Evolutionary conservation across 2,888 invertebrate genomes (phyloP).

Genomic region (Ferrisia virgata): DNA sequence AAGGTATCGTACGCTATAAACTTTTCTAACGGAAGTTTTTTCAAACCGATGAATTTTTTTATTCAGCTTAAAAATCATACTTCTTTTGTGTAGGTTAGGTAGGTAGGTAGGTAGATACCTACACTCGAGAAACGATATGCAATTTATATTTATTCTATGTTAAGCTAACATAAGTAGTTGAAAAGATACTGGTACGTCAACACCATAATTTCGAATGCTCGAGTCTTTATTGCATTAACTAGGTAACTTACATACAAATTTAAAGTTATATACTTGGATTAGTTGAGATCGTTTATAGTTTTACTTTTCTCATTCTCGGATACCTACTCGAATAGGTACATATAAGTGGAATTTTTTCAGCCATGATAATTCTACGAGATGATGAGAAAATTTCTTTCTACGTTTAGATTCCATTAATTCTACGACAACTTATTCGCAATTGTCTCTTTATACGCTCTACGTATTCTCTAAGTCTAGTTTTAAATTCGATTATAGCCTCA

Average conservation of each 20-base stretch:
- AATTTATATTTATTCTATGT: neutral
- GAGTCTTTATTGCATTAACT: too few relatives aligned
- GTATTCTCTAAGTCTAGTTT: neutral
- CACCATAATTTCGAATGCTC: too few relatives aligned
- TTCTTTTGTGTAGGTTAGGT: too few relatives aligned
- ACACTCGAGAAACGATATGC: neutral
- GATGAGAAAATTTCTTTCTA: neutral
- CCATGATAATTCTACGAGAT: neutral
- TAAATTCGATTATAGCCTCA: neutral
- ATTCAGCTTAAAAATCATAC: neutral
- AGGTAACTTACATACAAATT: too few relatives aligned
- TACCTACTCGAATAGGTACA: too few relatives aligned
- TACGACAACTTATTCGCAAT: neutral
- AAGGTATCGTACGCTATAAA: neutral
- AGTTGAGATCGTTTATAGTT: neutral
- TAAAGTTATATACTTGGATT: neutral
- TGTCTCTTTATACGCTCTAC: neutral
- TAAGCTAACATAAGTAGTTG: too few relatives aligned
- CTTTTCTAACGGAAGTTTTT: neutral
- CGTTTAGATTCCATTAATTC: neutral
- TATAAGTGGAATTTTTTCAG: neutral
- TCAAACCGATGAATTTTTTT: conserved; percentile 2
- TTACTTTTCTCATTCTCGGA: neutral
- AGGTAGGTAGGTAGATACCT: neutral
- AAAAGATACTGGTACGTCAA: too few relatives aligned